Base-by-base conservation (phyloP, 2,113 vertebrate species). In the Gasterosteus nipponicus region DNA sequence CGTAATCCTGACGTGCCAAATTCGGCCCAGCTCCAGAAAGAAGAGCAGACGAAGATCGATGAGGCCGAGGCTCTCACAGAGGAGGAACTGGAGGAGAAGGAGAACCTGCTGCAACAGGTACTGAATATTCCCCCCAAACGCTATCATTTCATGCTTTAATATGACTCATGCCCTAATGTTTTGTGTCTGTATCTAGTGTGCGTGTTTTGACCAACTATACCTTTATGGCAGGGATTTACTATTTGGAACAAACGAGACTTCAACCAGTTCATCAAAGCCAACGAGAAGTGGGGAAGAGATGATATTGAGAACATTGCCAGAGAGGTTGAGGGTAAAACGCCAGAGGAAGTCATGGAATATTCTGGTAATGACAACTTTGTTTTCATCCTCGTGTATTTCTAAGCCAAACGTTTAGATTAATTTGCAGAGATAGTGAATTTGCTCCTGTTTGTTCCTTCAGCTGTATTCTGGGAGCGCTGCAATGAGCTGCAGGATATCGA, bases 161-260 rank as follows among this genome's bases (percentile, higher is more conserved):
- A 5, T 35, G 11, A 26, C 14, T 0, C 15, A 66, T 46, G 49
- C 39, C 19, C 15, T 26, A 44, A 58, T 58, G 16, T 62, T 69
- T 11, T 57, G 10, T 51, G 1, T 19, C 18, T 31, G 18, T n/a
- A 16, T 59, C 22, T 41, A 62, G 29, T 57, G 47, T 59, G 26
- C 2, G 19, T 29, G 16, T 16, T 33, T 29, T 60, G 1, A 81
- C n/a, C 10, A 70, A 8, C n/a, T 35, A 9, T 59, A 2, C 1
- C 7, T 69, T 58, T 4, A 2, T 53, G 71, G 5, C 85, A 99
- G 98, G 98, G 98, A 75, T 99, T 99, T 88, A 99, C 98, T 41
- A 99, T 97, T 88, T 99, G 98, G 98, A 99, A 98, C 91, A 99
- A 99, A 86, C 96, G 98, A 72, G 98, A 99, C 92, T 99, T 99